Evolutionary conservation across 1,140 invertebrate genomes (phyloP).

Genomic region (Drosophila quadrilineata): DNA sequence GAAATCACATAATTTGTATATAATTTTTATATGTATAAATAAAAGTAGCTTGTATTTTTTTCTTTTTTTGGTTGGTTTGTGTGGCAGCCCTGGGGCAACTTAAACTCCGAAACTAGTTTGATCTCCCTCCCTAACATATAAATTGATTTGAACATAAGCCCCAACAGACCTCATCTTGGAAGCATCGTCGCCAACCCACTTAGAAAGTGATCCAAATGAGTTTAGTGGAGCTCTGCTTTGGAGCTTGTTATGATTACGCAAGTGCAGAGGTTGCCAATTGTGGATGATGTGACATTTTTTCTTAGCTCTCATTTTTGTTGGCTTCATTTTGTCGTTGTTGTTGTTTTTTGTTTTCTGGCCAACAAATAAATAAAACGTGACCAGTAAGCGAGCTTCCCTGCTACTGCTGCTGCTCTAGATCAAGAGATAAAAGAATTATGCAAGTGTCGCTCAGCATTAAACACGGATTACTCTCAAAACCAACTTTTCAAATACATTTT

Average conservation of each 20-base stretch:
- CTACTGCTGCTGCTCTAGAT: conserved; percentile 5
- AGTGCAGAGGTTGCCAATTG: conserved; percentile 16
- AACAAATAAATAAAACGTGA: no score
- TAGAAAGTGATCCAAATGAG: conserved; percentile 68
- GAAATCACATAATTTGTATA: conserved; percentile 44
- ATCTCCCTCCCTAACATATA: conserved; percentile 23
- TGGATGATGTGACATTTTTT: conserved; percentile 60
- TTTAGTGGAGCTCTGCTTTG: conserved; percentile 40
- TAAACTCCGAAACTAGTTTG: conserved; percentile 45
- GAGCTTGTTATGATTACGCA: conserved; percentile 34
- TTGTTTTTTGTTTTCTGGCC: no score
- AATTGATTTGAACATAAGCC: conserved; percentile 9
- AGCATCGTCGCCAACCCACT: conserved; percentile 9
- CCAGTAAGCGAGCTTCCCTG: conserved; percentile 3
- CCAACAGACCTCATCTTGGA: background rate
- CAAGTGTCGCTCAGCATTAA: background rate
- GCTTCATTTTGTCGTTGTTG: no score
- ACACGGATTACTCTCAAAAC: no score
- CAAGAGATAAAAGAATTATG: conserved; percentile 2
- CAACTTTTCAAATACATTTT: no score
- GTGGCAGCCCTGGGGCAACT: background rate
- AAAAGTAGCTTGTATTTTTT: no score
- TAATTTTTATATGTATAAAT: background rate
- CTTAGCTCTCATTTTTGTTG: background rate
- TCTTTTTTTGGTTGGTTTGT: no score